Evolutionary conservation across 1,140 invertebrate species (phyloP), one percentile per base, ranked within the genome.

Genomic region (Muscidifurax raptorellus): DNA sequence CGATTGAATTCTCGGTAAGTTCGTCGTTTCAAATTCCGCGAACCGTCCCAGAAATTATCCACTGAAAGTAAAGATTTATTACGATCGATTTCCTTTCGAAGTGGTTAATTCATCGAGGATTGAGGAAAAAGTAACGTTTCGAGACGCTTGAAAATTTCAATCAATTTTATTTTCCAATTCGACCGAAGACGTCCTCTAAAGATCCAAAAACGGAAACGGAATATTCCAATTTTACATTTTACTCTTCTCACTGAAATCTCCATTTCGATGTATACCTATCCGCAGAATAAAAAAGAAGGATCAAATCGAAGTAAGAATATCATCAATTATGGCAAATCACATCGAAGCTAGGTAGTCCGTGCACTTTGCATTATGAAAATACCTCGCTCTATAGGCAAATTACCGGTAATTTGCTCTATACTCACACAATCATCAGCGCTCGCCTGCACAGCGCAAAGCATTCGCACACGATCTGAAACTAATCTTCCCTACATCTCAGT

Each of bases 51-150:
- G 32, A 80, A 44, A 80, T 67, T 69, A 67, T 69, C 36, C 64
- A 22, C 66, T n/a, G 27, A 44, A 36, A 69, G 32, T 44, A 80
- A 80, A 80, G 64, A 80, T 80, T 80, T 80, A 79, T 79, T 67
- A 79, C 28, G 44, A 67, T 67, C 59, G 59, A 79, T 79, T 67
- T 79, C 30, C 64, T 79, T 44, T 40, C 30, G 2, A 18, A 79
- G 22, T 67, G 64, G 6, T 32, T 69, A 80, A 80, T 44, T 80
- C 64, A 67, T 69, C 59, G 36, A 69, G 18, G 27, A 27, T 27
- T 6, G 22, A n/a, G n/a, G 22, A 66, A 66, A 66, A 79, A 59
- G 5, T 28, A 30, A 18, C 18, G 7, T 30, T 40, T 10, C 36
- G 7, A 40, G 15, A 28, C 28, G 9, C 27, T 13, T 30, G 5